Evolutionary conservation across 92 coral and sea anemone genomes (phyloP), one percentile per base, ranked within the genome.

Genomic region (Isaurus tuberculatus): DNA sequence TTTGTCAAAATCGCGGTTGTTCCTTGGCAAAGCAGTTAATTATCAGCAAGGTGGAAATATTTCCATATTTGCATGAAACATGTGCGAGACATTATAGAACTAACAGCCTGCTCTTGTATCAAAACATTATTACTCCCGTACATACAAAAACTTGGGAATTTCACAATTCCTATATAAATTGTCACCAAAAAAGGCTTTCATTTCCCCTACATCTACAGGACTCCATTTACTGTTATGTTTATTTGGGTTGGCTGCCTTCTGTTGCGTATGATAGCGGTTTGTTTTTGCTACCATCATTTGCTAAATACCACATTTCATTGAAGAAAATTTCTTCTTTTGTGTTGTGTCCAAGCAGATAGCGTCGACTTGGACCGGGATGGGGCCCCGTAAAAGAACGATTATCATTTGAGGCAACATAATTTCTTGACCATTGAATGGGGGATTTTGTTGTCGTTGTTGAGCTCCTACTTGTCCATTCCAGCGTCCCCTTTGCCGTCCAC

Each of bases 11-110:
- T 80, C 80, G n/a, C n/a, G n/a, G n/a, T n/a, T 25, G 29, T 33
- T 87, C 36, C 73, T 31, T 10, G 91, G 85, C n/a, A 84, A 5
- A 11, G 79, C 88, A 17, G 31, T 2, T 55, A 8, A 8, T 88
- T 84, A 43, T 88, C 86, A 51, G 82, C 88, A 3, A 84, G 48
- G 34, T 88, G 91, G 25, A 88, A 79, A 43, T 88, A 88, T 29
- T 83, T 29, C 88, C 72, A 53, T 0, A 88, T 60, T 28, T 79
- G 88, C 2, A 89, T 15, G 37, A 78, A 84, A 8, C 89, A 42
- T 5, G 83, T 84, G 29, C 61, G 79, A 25, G 89, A 20, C 86
- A 84, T 84, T 1, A 79, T 57, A 4, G 81, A 25, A 32, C 70
- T 36, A 16, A 84, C 55, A 46, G 19, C 71, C 48, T 51, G 11